phyloP scores from a whole-genome alignment of 2,888 invertebrate genomes.

The Nomada ruficornis region DNA sequence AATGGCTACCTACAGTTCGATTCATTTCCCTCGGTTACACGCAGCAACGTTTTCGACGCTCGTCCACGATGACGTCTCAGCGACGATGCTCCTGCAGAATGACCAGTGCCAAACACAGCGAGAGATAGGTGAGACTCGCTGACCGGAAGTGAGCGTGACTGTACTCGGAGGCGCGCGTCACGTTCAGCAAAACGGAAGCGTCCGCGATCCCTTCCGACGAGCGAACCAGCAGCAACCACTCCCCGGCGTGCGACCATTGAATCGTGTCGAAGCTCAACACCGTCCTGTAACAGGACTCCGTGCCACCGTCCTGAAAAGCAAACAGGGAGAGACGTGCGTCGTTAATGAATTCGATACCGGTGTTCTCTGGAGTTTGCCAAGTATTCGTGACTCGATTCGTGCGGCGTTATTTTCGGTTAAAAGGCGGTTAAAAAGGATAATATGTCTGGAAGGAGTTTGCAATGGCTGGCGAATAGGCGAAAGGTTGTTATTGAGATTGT shows the following conservation, averaged over 20 bases:
- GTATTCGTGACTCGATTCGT: slow-evolving; percentile 19
- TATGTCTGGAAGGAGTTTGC: neutral
- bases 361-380: neutral
- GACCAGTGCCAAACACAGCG: slow-evolving; percentile 72
- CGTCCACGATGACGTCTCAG: slow-evolving; percentile 41
- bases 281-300: slow-evolving; percentile 87
- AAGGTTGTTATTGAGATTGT: neutral
- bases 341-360: slow-evolving; percentile 27
- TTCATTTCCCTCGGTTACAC: neutral
- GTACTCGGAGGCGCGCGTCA: slow-evolving; percentile 84
- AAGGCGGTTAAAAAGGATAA: neutral
- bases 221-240: slow-evolving; percentile 88
- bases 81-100: slow-evolving; percentile 67
- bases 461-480: neutral
- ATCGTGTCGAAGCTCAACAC: slow-evolving; percentile 87
- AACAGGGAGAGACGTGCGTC: slow-evolving; percentile 32
- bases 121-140: slow-evolving; percentile 70
- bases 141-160: slow-evolving; percentile 75
- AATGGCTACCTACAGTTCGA: neutral
- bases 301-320: slow-evolving; percentile 85
- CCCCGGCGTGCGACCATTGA: slow-evolving; percentile 87
- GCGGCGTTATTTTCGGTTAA: neutral
- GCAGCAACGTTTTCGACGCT: neutral
- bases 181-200: slow-evolving; percentile 87
- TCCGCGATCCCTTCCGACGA: slow-evolving; percentile 88